Base-by-base conservation (phyloP, 2,113 vertebrate species). In the Thamnophis sirtalis region DNA sequence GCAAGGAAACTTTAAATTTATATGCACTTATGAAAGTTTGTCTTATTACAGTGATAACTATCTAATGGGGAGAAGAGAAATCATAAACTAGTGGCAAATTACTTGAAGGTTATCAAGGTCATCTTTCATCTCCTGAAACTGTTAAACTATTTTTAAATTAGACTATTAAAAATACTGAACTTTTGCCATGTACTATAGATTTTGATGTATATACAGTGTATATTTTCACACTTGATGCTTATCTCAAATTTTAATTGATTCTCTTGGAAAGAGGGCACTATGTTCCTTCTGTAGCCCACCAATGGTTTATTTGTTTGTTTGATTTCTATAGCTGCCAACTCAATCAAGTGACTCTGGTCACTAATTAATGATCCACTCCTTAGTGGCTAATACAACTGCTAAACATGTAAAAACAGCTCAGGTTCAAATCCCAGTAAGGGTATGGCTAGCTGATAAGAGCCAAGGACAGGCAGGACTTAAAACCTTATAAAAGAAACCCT, bases 161-260 rank as follows among this genome's bases (percentile, higher is more conserved):
- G 17, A 21, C 33, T 38, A n/a, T 80, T 43, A 80, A 21, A 80
- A 43, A 80, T 43, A 17, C 17, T 43, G 33, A 68, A 80, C 73
- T 21, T 80, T 80, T 80, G 73, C 17, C 33, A 21, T 80, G 73
- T 43, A 43, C 33, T 80, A 43, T 80, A 80, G 73, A 43, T 80
- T 80, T 80, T 9, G 2, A 43, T 43, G 33, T 22, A 80, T 80
- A 80, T 80, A 43, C 73, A 80, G 73, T 21, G 2, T 80, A 15
- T 21, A 80, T 80, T 43, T 80, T 80, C 13, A 38, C 7, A 21
- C 73, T 80, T 80, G 33, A 80, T 80, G 7, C 4, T 54, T 95
- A 89, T 92, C 28, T 92, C 38, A 49, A 51, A 93, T 94, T 95
- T 95, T 91, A 92, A 93, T 0, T 3, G 84, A 94, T 92, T 93